Conservation (phyloP, 2,888 invertebrate species). For the Caenorhabditis sp. region DNA sequence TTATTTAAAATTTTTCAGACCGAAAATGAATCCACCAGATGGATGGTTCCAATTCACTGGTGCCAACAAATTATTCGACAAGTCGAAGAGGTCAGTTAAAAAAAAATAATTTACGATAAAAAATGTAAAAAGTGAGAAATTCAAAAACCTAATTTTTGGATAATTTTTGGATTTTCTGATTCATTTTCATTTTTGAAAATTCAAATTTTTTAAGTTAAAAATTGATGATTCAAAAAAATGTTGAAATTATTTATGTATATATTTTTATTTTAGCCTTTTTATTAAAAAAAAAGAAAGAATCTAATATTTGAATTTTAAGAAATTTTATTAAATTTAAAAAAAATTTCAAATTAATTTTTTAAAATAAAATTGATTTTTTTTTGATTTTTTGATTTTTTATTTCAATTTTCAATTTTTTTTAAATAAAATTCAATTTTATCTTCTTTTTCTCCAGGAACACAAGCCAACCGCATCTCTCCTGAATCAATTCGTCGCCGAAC, state of each 20-base stretch:
- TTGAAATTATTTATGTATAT: too few relatives aligned
- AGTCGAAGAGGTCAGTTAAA: slow-evolving; percentile 62
- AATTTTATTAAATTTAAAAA: neutral
- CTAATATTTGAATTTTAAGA: too few relatives aligned
- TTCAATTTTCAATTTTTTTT: too few relatives aligned
- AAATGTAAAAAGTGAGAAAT: neutral
- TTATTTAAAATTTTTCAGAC: slow-evolving; percentile 49
- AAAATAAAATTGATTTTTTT: neutral
- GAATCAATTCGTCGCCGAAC: slow-evolving; percentile 68
- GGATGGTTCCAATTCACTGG: slow-evolving; percentile 79
- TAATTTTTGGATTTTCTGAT: too few relatives aligned
- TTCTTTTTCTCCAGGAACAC: slow-evolving; percentile 43
- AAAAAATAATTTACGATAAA: neutral
- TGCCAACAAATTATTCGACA: slow-evolving; percentile 70
- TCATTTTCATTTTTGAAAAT: too few relatives aligned
- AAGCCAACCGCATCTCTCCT: slow-evolving; percentile 66
- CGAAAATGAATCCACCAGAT: slow-evolving; percentile 68
- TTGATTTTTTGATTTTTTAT: neutral
- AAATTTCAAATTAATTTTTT: neutral
- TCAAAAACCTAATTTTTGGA: too few relatives aligned
- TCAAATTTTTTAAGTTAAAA: too few relatives aligned
- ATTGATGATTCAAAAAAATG: too few relatives aligned
- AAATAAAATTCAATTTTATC: neutral
- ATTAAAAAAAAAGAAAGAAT: too few relatives aligned
- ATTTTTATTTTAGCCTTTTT: too few relatives aligned